Evolutionary conservation across 2,113 vertebrate genomes (phyloP), one percentile per base, ranked within the genome.

Genomic region (Fregetta grallaria): DNA sequence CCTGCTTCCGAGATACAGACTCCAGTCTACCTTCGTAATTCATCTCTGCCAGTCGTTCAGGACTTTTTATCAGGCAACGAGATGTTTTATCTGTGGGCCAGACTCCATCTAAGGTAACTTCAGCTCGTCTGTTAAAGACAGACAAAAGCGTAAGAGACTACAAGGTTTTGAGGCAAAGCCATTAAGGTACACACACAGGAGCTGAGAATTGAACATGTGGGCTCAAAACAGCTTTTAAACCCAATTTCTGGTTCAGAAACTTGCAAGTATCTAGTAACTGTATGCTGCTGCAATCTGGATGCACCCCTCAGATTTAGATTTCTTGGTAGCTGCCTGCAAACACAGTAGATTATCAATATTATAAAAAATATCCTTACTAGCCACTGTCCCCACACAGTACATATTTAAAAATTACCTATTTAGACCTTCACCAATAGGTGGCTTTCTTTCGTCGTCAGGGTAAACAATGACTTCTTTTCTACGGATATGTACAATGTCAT

Each of bases 391-490:
- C 26, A 4, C 8, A 3, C 6, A 9, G 20, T 1, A 18, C 12
- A 3, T 3, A 9, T 21, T 25, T 26, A 30, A 80, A 9, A 11
- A 10, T 96, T 75, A 99, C 99, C 99, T 99, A 77, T 99, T 99
- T 15, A 99, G 97, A 0, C 99, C 99, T 96, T 99, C 99, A 55
- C 99, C 99, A 72, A 99, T 79, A 1, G 97, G 96, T 1, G 99
- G 99, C 50, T 99, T 99, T 7, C 96, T 98, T 10, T 98, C 98
- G 45, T 99, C 99, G 1, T 99, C 99, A 2, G 99, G 98, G 91
- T 99, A 99, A 29, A 99, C 98, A 8, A 99, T 99, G 36, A 99
- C 99, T 94, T 99, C 99, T 97, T 99, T 99, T 34, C 99, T 98
- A 61, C 99, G 98, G 95, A 99, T 99, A 89, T 99, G 99, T 10